These are phyloP conservation scores for Leptobrachium leishanense DNA, from an alignment of 2,113 vertebrate genomes.

Conservation along the genomic window DNA sequence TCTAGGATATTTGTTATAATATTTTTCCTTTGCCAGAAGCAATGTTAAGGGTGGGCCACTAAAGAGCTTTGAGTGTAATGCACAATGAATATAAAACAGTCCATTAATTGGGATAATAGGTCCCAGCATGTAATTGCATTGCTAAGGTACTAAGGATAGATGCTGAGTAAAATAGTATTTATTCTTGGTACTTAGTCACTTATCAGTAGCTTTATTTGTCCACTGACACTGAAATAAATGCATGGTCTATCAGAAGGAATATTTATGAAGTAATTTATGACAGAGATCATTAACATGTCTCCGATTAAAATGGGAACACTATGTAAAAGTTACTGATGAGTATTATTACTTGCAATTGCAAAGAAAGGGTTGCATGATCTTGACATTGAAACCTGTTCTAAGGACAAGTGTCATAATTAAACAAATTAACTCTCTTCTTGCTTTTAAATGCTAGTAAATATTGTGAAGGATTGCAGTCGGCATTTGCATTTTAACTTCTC, in stretches of 20 bases:
- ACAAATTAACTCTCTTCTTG: not conserved
- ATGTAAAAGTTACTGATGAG: conserved; percentile 70
- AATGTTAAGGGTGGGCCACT: conserved; percentile 66
- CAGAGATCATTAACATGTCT: conserved; percentile 69
- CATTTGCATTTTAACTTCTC: not conserved
- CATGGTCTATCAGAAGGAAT: conserved; percentile 67
- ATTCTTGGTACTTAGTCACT: conserved; percentile 82
- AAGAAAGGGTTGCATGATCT: conserved; percentile 55
- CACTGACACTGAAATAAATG: conserved; percentile 74
- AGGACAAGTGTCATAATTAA: conserved; percentile 39
- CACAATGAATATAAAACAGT: conserved; percentile 82
- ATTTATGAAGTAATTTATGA: conserved; percentile 72
- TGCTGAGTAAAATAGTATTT: conserved; percentile 73
- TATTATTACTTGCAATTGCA: conserved; percentile 55
- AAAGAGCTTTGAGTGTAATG: conserved; percentile 72
- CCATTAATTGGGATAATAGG: conserved; percentile 87
- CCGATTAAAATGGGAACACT: conserved; percentile 73
- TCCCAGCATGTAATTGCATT: conserved; percentile 82
- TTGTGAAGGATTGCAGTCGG: not conserved
- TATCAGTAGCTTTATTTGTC: conserved; percentile 82
- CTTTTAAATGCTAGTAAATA: conserved; percentile 5
- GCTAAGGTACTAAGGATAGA: conserved; percentile 74
- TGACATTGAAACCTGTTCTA: conserved; percentile 53
- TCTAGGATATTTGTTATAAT: conserved; percentile 69
- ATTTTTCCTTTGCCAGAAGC: conserved; percentile 67